A percentile compares a stretch with the other conserved stretches of the same genome.
phyloP scores from a whole-genome alignment of 2,113 vertebrate species.

The Bubo scandiacus region DNA sequence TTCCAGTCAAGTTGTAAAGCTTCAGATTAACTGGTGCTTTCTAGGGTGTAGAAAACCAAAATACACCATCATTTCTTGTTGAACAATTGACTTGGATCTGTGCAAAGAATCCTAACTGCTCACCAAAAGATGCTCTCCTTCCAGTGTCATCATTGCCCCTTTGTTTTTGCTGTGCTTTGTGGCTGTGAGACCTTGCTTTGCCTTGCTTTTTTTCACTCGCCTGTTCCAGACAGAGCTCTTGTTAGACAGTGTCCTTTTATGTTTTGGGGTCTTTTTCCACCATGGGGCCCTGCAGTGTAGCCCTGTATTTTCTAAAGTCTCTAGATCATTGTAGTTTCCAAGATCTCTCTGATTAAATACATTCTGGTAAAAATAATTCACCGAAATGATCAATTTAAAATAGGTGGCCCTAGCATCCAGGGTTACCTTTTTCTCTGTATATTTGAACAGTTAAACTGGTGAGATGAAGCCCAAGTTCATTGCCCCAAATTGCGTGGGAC shows the following conservation, averaged over 20 bases:
- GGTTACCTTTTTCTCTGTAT: neutral
- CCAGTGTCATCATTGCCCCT: neutral
- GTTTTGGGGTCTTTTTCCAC: neutral
- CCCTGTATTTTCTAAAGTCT: neutral
- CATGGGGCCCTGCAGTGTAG: neutral
- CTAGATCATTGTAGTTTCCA: neutral
- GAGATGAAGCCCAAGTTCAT: neutral
- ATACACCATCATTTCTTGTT: accelerated
- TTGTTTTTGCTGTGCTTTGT: neutral
- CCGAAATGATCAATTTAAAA: neutral
- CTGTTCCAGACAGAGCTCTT: neutral
- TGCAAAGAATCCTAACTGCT: neutral
- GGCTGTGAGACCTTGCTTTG: neutral
- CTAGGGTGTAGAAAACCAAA: too few relatives aligned
- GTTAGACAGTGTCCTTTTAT: neutral
- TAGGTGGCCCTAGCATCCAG: neutral
- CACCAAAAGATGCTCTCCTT: neutral
- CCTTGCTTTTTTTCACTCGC: neutral
- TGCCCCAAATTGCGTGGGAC: neutral
- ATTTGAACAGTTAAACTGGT: neutral
- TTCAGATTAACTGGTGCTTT: neutral
- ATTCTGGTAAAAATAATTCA: neutral
- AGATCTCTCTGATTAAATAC: neutral
- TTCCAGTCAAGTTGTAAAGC: too few relatives aligned
- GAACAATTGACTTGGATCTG: neutral